These are phyloP conservation scores for Lycaon pictus DNA, from an alignment of 2,113 vertebrate species.

Conservation along the genomic window DNA sequence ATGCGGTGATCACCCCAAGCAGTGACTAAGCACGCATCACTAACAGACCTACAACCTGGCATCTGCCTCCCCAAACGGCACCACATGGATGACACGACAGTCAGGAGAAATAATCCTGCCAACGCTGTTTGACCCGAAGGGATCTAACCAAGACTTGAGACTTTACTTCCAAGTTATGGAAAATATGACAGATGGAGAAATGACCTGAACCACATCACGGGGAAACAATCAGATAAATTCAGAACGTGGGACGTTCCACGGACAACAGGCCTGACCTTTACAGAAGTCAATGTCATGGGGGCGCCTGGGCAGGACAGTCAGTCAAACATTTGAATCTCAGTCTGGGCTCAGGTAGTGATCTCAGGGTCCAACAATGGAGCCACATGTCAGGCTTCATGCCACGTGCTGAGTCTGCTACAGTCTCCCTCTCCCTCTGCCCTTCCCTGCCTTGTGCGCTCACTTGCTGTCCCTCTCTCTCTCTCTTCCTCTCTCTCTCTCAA, in stretches of 20 bases:
- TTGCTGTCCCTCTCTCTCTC: neutral
- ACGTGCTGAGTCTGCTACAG: no score
- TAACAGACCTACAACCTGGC: neutral
- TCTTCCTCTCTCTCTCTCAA: neutral
- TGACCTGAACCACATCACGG: neutral
- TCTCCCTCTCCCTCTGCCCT: neutral
- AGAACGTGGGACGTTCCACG: neutral
- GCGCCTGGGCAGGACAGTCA: no score
- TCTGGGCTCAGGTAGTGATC: neutral
- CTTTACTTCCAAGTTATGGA: neutral
- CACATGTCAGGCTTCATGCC: fast-evolving
- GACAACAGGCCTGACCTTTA: neutral
- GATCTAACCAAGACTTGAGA: neutral
- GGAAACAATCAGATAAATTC: neutral
- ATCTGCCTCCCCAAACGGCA: neutral
- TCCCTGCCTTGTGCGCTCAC: no score
- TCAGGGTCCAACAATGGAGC: neutral
- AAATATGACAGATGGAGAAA: neutral
- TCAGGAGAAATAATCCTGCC: neutral
- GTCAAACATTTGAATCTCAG: no score
- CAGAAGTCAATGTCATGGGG: neutral
- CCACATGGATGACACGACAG: neutral
- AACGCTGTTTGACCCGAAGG: neutral
- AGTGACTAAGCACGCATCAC: neutral
- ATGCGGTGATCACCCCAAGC: neutral